Conservation (phyloP, 2,888 invertebrate genomes). For the Drosophila barbarae region DNA sequence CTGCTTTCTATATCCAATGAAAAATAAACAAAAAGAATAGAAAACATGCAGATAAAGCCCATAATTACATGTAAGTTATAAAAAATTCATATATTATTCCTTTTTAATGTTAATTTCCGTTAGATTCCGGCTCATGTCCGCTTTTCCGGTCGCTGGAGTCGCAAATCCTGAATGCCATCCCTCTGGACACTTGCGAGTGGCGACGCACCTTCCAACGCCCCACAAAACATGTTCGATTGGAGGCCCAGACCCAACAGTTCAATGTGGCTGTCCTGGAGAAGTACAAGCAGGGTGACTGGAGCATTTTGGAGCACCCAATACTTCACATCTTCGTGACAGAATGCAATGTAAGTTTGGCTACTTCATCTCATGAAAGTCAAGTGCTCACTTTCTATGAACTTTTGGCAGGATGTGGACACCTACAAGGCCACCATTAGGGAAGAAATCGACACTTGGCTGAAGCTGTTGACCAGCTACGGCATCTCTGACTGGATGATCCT, state of each 20-base stretch:
- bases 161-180: slow-evolving; percentile 88
- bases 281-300: slow-evolving; percentile 87
- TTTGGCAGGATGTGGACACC: slow-evolving; percentile 90
- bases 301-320: slow-evolving; percentile 92
- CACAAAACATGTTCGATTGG: slow-evolving; percentile 90
- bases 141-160: slow-evolving; percentile 91
- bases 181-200: slow-evolving; percentile 95
- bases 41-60: slow-evolving; percentile 76
- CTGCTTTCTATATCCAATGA: no score
- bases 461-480: slow-evolving; percentile 86
- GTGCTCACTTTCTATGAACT: neutral
- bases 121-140: slow-evolving; percentile 91
- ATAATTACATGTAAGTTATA: slow-evolving; percentile 76
- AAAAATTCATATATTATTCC: neutral
- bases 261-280: slow-evolving; percentile 84
- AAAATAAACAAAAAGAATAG: slow-evolving; percentile 44
- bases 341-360: slow-evolving; percentile 85
- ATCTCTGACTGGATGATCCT: slow-evolving; percentile 96
- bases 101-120: neutral
- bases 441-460: slow-evolving; percentile 93
- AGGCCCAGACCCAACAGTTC: slow-evolving; percentile 90
- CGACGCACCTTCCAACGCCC: slow-evolving; percentile 92
- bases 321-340: slow-evolving; percentile 97
- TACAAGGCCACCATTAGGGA: slow-evolving; percentile 94
- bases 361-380: neutral